phyloP scores from a whole-genome alignment of 2,888 invertebrate genomes.

The Oxytorus armatus region DNA sequence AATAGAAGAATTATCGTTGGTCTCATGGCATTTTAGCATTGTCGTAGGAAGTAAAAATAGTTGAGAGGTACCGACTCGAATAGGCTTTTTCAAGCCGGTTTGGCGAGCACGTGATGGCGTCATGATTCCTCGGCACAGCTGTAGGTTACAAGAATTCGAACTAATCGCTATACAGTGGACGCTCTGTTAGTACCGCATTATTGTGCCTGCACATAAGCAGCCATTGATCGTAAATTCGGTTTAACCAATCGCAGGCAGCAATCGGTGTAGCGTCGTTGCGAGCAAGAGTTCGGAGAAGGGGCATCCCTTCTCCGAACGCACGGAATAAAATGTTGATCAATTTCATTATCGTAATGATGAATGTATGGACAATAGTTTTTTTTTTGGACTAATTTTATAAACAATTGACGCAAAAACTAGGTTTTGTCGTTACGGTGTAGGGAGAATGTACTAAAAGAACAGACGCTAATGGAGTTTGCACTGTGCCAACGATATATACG shows the following conservation, averaged over 20 bases:
- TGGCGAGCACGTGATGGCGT: slow-evolving; percentile 72
- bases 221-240: background rate
- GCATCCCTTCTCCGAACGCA: too few relatives aligned
- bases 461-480: background rate
- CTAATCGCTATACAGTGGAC: slow-evolving; percentile 30
- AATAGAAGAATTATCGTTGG: background rate
- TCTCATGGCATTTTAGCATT: slow-evolving; percentile 27
- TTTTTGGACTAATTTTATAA: too few relatives aligned
- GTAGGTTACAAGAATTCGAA: slow-evolving; percentile 36
- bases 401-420: background rate
- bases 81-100: slow-evolving; percentile 63
- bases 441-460: background rate
- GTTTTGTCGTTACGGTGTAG: too few relatives aligned
- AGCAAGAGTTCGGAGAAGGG: too few relatives aligned
- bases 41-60: slow-evolving; percentile 54
- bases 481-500: background rate
- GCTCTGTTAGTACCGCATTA: background rate
- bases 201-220: background rate
- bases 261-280: background rate
- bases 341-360: too few relatives aligned
- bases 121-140: slow-evolving; percentile 65
- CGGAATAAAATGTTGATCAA: too few relatives aligned
- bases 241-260: background rate
- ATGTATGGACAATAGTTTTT: too few relatives aligned
- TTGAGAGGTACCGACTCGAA: slow-evolving; percentile 8